Percentiles rank a stretch among this genome's conserved stretches.
These are phyloP conservation scores for Petrophora chlorosata DNA, from an alignment of 2,888 invertebrate genomes.

Conservation along the genomic window DNA sequence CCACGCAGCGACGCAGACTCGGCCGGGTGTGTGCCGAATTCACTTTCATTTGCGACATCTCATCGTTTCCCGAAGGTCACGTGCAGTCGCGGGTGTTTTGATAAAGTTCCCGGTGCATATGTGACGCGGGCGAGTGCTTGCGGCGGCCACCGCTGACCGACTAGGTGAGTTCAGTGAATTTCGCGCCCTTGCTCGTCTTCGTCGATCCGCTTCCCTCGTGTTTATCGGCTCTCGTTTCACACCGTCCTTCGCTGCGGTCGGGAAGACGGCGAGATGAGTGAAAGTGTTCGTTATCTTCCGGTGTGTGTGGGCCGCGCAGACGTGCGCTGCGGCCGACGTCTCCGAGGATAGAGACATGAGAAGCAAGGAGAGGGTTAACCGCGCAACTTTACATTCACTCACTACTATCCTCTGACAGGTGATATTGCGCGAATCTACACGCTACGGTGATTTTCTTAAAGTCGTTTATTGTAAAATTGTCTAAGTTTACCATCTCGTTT, in stretches of 20 bases:
- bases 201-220: slow-evolving; percentile 64
- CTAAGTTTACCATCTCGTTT: slow-evolving; percentile 28
- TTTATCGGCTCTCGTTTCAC: slow-evolving; percentile 73
- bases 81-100: slow-evolving; percentile 61
- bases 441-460: slow-evolving; percentile 44
- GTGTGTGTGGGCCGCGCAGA: slow-evolving; percentile 52
- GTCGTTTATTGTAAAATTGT: slow-evolving; percentile 40
- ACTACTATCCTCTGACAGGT: slow-evolving; percentile 55
- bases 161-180: slow-evolving; percentile 75
- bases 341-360: slow-evolving; percentile 50
- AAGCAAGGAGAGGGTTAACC: slow-evolving; percentile 62
- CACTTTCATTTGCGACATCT: slow-evolving; percentile 84
- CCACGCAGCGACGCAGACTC: slow-evolving; percentile 83
- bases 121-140: slow-evolving; percentile 65
- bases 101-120: slow-evolving; percentile 52
- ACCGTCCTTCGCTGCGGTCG: slow-evolving; percentile 64
- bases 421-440: slow-evolving; percentile 52
- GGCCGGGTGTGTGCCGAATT: slow-evolving; percentile 80
- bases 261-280: slow-evolving; percentile 62
- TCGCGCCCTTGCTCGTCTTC: slow-evolving; percentile 67
- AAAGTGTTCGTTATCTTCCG: slow-evolving; percentile 57
- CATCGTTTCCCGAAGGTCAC: slow-evolving; percentile 82
- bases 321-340: slow-evolving; percentile 48
- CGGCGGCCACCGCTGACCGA: slow-evolving; percentile 76
- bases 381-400: slow-evolving; percentile 65